Percentiles rank a stretch among this genome's conserved stretches.
Conservation (phyloP, 1,140 invertebrate species). For the Camponotus pennsylvanicus region DNA sequence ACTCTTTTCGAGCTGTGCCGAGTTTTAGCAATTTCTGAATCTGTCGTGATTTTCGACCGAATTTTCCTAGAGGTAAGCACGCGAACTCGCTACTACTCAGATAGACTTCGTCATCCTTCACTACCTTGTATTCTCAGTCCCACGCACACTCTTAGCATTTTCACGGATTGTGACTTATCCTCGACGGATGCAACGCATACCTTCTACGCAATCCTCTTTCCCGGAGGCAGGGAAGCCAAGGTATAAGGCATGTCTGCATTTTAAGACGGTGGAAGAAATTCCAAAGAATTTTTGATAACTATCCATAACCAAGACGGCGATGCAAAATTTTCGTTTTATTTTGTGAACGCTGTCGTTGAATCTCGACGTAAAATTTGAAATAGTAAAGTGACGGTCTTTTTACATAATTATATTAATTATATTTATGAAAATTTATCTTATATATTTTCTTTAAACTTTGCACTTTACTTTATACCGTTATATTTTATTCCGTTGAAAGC, state of each 20-base stretch:
- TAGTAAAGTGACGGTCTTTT: not conserved
- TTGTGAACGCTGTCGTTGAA: not conserved
- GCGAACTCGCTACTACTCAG: slow-evolving; percentile 41
- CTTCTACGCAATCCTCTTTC: slow-evolving; percentile 67
- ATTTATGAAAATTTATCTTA: not conserved
- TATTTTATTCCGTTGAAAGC: not conserved
- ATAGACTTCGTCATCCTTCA: slow-evolving; percentile 37
- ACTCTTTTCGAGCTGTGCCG: slow-evolving; percentile 17
- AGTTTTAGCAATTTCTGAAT: slow-evolving; percentile 54
- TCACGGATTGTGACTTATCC: slow-evolving; percentile 67
- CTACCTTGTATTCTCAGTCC: slow-evolving; percentile 39
- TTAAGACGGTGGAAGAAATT: slow-evolving; percentile 41
- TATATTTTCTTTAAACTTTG: no score
- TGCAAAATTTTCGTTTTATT: slow-evolving; percentile 31
- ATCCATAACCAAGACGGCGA: slow-evolving; percentile 25
- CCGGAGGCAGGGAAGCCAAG: slow-evolving; percentile 28
- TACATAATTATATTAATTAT: not conserved
- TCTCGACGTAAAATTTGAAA: slow-evolving; percentile 3
- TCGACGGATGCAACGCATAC: slow-evolving; percentile 51
- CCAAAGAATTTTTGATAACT: slow-evolving; percentile 54
- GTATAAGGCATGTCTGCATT: slow-evolving; percentile 55
- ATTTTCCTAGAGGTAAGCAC: slow-evolving; percentile 49
- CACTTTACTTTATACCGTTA: no score
- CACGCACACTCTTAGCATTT: slow-evolving; percentile 52
- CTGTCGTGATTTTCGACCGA: slow-evolving; percentile 28